Base-by-base conservation (phyloP, 2,888 invertebrate species). In the Epinotia bilunana region DNA sequence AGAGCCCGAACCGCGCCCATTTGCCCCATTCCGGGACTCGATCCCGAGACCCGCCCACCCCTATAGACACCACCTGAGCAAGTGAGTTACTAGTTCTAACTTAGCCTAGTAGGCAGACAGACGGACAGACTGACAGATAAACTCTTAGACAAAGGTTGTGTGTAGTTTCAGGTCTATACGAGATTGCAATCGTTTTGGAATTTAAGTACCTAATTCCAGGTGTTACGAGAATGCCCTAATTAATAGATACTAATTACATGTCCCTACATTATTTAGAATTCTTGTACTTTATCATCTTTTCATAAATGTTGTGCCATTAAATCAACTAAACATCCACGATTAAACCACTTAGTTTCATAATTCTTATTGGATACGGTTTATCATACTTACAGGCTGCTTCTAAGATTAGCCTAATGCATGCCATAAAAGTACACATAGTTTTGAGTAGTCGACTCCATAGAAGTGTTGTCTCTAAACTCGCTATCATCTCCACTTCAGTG, bases 51-150 rank as follows among this genome's bases (percentile, higher is more conserved):
- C 74, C 61, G 71, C 61, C 60, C 74, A 75, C 71, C 71, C 74
- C 61, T 75, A 75, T 75, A 75, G 74, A 65, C 74, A 75, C 71
- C 74, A 75, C 71, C 71, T 75, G 65, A 75, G 65, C 74, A 75
- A 75, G 74, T 75, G 74, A 75, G 74, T 75, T 60, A 58, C 49
- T 75, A 75, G 60, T 67, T 73, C 46, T 72, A 39, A 64, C 64
- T 53, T 64, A 74, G 58, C 23, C 13, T 39, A 20, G 33, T 11
- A 68, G 68, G 43, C 39, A 12, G 18, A 57, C 68, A 16, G 57
- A 68, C 68, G 43, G 68, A 58, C 57, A 43, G 49, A 64, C 49
- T n/a, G 4, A 12, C 7, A 46, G 13, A 16, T 49, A 3, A 3
- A 62, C n/a, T 1, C n/a, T 9, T 64, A 46, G 43, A 63, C 39